Evolutionary conservation across 2,888 invertebrate species (phyloP).

Genomic region (Diarsia rubi): DNA sequence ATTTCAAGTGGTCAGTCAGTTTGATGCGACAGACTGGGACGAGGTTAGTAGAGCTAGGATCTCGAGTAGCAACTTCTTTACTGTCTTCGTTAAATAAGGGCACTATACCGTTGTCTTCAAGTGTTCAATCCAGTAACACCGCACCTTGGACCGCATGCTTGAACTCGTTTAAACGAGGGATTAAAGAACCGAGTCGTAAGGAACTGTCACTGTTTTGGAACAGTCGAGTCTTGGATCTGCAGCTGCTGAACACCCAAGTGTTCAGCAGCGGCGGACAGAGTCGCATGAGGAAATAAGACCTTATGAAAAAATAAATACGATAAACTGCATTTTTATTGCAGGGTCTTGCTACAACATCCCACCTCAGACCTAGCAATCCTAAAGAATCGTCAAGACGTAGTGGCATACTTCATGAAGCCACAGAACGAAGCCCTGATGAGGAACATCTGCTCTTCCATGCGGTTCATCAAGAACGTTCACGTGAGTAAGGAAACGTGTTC

Average conservation of each 20-base stretch:
- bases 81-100: slow-evolving; percentile 91
- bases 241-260: too few species aligned
- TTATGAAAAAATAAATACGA: neutral
- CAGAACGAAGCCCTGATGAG: slow-evolving; percentile 92
- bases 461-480: slow-evolving; percentile 91
- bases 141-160: too few species aligned
- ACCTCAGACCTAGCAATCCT: slow-evolving; percentile 91
- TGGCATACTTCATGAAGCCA: slow-evolving; percentile 92
- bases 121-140: slow-evolving; percentile 95
- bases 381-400: slow-evolving; percentile 92
- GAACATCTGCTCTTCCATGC: slow-evolving; percentile 91
- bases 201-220: too few species aligned
- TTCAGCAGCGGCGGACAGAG: slow-evolving; percentile 93
- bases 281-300: slow-evolving; percentile 87
- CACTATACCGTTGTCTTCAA: slow-evolving; percentile 93
- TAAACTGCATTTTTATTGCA: slow-evolving; percentile 69
- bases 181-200: too few species aligned
- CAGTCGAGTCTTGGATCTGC: too few species aligned
- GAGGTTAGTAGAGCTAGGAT: slow-evolving; percentile 86
- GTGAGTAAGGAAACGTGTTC: slow-evolving; percentile 79
- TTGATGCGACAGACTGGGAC: slow-evolving; percentile 92
- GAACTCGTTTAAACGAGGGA: too few species aligned
- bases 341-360: slow-evolving; percentile 94
- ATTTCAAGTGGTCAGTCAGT: slow-evolving; percentile 92
- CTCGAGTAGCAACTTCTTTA: neutral